phyloP scores from a whole-genome alignment of 2,888 invertebrate genomes.

The Cyclophora punctaria region DNA sequence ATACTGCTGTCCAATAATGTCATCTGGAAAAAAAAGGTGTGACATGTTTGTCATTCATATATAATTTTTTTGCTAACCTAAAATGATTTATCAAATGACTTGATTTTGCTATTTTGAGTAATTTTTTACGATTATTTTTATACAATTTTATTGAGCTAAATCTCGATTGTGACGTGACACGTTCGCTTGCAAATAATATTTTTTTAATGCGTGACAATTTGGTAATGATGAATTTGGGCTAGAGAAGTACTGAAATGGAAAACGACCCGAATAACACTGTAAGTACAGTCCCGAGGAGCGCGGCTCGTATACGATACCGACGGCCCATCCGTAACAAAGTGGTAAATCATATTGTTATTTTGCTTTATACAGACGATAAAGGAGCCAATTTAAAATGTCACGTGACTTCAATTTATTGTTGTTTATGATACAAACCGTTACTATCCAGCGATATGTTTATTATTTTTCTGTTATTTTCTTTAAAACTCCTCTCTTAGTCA shows the following conservation, averaged over 20 bases:
- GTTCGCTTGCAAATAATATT: conserved; percentile 40
- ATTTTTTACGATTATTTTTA: conserved; percentile 70
- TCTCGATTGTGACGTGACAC: conserved; percentile 65
- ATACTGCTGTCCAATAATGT: conserved; percentile 68
- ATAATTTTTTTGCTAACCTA: conserved; percentile 75
- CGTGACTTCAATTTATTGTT: neutral
- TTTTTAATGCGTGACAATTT: conserved; percentile 60
- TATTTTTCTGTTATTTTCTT: too few species aligned
- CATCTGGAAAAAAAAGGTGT: conserved; percentile 74
- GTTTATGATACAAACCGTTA: neutral
- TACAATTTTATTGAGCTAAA: conserved; percentile 66
- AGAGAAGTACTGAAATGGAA: conserved; percentile 63
- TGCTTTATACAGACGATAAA: too few species aligned
- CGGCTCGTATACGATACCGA: too few species aligned
- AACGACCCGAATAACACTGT: conserved; percentile 72
- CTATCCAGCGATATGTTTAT: too few species aligned
- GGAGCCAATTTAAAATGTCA: neutral
- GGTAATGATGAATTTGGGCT: conserved; percentile 64
- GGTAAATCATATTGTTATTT: too few species aligned
- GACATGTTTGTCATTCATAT: conserved; percentile 70
- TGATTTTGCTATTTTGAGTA: conserved; percentile 66
- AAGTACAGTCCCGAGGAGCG: conserved; percentile 35
- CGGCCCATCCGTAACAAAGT: too few species aligned
- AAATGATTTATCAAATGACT: conserved; percentile 75
- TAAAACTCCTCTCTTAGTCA: too few species aligned